Evolutionary conservation across 1,140 invertebrate species (phyloP), one percentile per base, ranked within the genome.

Genomic region (Procambarus virginalis): DNA sequence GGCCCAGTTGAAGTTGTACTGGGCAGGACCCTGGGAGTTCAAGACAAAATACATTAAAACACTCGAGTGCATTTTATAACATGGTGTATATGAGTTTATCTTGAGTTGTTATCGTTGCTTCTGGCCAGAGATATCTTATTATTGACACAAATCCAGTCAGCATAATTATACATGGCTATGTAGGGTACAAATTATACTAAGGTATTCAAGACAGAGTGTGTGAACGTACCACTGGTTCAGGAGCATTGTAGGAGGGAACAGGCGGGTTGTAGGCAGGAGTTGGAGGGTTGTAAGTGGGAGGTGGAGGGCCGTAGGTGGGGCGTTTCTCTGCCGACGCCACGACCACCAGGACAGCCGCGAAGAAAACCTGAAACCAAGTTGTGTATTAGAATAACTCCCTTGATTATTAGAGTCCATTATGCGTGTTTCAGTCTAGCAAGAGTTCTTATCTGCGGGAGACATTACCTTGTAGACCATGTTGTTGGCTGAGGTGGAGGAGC

Each of bases 261-360:
- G 68, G 68, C 2, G 20, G 2, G n/a, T 6, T 70, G 68, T 70
- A 70, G n/a, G 20, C 1, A 3, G 60, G 10, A 64, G 60, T 3
- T 64, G 60, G 60, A 64, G 9, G 60, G 60, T 64, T 64, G 60
- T 64, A 64, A 14, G 60, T 8, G 51, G 51, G 51, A 55, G 51
- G 5, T 55, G 51, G 51, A 55, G 58, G 80, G 80, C 2, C 68
- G 80, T 82, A 82, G 45, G 51, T 5, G 55, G 80, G 80, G 6
- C n/a, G 20, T 45, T 45, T 34, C 17, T 82, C 80, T 6, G 80
- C 80, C 3, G 60, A 12, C n/a, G 80, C 80, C 34, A 82, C 9
- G 22, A 20, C 80, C 80, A 64, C 12, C 46, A 82, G 58, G 80
- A 60, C 80, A 82, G 58, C 80, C 34, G 68, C 58, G 80, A 82